These are phyloP conservation scores for Actias luna DNA, from an alignment of 2,888 invertebrate species.

Conservation along the genomic window DNA sequence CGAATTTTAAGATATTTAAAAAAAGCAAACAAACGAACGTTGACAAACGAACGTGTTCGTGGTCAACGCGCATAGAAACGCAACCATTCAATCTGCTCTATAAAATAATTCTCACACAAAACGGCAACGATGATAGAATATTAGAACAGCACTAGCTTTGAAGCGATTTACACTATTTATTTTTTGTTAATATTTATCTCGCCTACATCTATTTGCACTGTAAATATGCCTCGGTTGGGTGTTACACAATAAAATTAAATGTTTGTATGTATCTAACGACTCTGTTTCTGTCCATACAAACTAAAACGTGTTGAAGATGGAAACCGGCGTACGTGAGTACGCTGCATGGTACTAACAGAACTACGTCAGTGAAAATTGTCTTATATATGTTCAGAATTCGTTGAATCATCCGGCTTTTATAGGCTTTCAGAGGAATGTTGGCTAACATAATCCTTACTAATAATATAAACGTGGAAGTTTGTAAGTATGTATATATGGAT, in stretches of 20 bases:
- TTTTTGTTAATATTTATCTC: constrained; percentile 19
- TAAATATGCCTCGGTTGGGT: neutral
- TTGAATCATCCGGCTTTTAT: no score
- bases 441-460: fast-evolving
- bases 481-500: no score
- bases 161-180: constrained; percentile 15
- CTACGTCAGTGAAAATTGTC: neutral
- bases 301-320: neutral
- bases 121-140: constrained; percentile 15
- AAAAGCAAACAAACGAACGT: neutral
- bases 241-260: constrained; percentile 14
- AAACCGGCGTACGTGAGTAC: neutral
- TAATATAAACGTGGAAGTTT: no score
- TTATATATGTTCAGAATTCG: neutral
- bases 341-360: neutral
- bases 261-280: constrained; percentile 6
- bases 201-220: neutral
- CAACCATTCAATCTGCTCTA: neutral
- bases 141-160: constrained; percentile 5
- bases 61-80: neutral
- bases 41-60: neutral
- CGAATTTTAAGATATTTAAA: neutral
- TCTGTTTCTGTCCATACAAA: constrained; percentile 7
- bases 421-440: neutral
- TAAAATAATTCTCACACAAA: constrained; percentile 17